These are phyloP conservation scores for Criorhina ranunculi DNA, from an alignment of 2,888 invertebrate genomes.

Conservation along the genomic window DNA sequence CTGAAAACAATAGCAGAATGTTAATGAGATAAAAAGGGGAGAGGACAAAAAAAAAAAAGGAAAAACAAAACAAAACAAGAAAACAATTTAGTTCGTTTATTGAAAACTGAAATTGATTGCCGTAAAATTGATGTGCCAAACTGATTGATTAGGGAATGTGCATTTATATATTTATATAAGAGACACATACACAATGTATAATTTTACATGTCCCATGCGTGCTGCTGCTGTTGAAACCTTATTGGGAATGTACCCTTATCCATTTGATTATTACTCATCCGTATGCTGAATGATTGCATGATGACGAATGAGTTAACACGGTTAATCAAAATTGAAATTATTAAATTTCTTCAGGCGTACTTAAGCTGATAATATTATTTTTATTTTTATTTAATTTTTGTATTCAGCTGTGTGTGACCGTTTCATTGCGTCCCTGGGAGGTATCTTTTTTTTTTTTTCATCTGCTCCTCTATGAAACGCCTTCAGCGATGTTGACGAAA, in stretches of 20 bases:
- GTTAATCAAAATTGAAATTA: constrained; percentile 4
- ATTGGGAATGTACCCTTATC: neutral
- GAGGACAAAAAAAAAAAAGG: constrained; percentile 10
- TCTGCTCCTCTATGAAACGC: no score
- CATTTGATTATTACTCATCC: neutral
- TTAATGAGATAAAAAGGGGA: constrained; percentile 27
- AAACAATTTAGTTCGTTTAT: constrained; percentile 9
- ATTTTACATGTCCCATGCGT: neutral
- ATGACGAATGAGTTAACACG: neutral
- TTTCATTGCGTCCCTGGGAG: no score
- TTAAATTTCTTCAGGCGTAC: neutral
- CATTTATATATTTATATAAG: neutral
- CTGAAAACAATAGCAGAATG: constrained; percentile 19
- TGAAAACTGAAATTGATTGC: constrained; percentile 29
- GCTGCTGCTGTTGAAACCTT: neutral
- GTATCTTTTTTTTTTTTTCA: no score
- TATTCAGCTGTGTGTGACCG: no score
- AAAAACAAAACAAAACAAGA: neutral
- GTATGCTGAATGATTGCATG: constrained; percentile 8
- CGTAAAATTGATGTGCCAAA: constrained; percentile 14
- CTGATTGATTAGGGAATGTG: constrained; percentile 40
- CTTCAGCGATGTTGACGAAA: no score
- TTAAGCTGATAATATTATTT: neutral
- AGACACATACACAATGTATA: no score
- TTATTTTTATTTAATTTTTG: no score